phyloP scores from a whole-genome alignment of 2,888 invertebrate species.

The Eupsilia transversa region DNA sequence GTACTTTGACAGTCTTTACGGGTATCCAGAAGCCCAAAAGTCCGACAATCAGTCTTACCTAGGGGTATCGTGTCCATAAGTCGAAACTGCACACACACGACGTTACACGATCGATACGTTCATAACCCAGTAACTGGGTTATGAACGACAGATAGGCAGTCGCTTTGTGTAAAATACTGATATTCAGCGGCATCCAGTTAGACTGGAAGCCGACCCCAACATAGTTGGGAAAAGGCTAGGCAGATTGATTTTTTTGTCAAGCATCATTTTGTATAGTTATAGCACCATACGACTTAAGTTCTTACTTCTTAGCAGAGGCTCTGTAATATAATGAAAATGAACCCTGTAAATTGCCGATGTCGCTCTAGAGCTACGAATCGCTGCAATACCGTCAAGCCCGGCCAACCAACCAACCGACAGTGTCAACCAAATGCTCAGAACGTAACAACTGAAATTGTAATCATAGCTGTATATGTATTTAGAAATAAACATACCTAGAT shows the following conservation, averaged over 20 bases:
- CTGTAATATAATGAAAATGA: background rate
- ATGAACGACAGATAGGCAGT: background rate
- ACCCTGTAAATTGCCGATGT: no score
- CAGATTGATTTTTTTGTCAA: background rate
- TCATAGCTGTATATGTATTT: conserved; percentile 16
- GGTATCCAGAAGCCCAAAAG: background rate
- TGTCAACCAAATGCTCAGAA: conserved; percentile 16
- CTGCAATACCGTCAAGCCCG: no score
- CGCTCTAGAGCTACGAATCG: no score
- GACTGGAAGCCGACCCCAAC: background rate
- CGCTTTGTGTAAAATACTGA: no score
- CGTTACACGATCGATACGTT: no score
- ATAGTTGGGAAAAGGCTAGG: background rate
- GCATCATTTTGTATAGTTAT: background rate
- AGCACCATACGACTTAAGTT: background rate
- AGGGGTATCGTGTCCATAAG: no score
- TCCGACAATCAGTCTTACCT: background rate
- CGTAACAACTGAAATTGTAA: conserved; percentile 22
- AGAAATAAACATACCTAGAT: conserved; percentile 24
- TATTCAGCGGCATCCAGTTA: background rate
- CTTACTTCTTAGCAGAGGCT: background rate
- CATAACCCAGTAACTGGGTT: background rate
- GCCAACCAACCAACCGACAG: background rate
- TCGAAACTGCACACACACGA: no score
- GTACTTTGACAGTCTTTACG: background rate